Percentiles rank a stretch among this genome's conserved stretches.
phyloP scores from a whole-genome alignment of 2,888 invertebrate species.

The Rotaria socialis region DNA sequence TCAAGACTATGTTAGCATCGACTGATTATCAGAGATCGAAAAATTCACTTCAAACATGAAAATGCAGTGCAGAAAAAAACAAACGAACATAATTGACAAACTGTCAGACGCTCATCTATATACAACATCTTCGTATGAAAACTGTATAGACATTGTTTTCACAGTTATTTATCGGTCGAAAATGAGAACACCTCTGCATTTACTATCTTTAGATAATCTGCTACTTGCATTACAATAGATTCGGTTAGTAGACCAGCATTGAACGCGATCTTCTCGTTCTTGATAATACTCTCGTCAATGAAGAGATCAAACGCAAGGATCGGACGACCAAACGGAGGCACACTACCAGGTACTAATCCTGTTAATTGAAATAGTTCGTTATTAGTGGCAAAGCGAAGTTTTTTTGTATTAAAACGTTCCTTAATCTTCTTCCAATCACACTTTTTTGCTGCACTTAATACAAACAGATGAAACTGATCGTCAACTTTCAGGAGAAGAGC shows the following conservation, averaged over 20 bases:
- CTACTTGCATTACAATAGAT: conserved; percentile 32
- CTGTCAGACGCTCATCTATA: too few species aligned
- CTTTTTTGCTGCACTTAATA: conserved; percentile 39
- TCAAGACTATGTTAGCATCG: too few species aligned
- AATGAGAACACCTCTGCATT: conserved; percentile 37
- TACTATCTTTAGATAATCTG: conserved; percentile 32
- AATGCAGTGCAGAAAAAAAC: too few species aligned
- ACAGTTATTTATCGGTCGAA: background rate
- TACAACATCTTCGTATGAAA: too few species aligned
- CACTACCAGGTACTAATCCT: conserved; percentile 38
- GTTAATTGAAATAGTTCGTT: conserved; percentile 3
- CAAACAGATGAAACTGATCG: conserved; percentile 39
- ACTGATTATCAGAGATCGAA: too few species aligned
- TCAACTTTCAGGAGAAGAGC: conserved; percentile 42
- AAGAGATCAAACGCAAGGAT: conserved; percentile 38
- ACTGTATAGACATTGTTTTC: too few species aligned
- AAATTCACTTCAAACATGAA: too few species aligned
- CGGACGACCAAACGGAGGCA: conserved; percentile 40
- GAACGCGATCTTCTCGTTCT: conserved; percentile 41
- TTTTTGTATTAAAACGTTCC: conserved; percentile 24
- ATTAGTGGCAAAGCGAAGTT: conserved; percentile 39
- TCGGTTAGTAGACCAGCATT: conserved; percentile 40
- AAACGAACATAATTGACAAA: too few species aligned
- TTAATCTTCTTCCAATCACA: conserved; percentile 39
- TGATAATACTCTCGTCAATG: background rate